A percentile compares a stretch with the other conserved stretches of the same genome.
Conservation (phyloP, 2,888 invertebrate genomes). For the Eristalinus sepulchralis region DNA sequence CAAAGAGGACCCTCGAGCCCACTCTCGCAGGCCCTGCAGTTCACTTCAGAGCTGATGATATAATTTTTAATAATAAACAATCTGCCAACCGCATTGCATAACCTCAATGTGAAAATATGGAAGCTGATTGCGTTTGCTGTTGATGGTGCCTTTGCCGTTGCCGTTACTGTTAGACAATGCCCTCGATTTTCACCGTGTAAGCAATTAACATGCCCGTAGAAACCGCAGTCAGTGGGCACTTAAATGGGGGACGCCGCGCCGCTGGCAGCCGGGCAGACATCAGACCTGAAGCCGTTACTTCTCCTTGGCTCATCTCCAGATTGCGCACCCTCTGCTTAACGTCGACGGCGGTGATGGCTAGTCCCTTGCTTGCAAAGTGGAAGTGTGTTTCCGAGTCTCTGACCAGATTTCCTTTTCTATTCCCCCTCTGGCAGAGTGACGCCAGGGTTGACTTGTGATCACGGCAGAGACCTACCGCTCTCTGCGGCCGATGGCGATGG, state of each 20-base stretch:
- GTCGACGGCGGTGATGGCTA: not conserved
- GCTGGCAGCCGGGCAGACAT: conserved; percentile 1
- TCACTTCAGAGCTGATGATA: conserved; percentile 24
- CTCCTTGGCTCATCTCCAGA: not conserved
- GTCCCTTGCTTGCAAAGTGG: not conserved
- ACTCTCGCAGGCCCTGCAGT: not conserved
- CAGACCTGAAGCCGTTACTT: conserved; percentile 12
- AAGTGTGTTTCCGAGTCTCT: conserved; percentile 43
- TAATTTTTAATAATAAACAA: conserved; percentile 40
- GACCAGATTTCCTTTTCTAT: not conserved
- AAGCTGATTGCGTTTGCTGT: not conserved
- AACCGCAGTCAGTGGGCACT: conserved; percentile 43
- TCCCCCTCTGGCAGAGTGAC: not conserved
- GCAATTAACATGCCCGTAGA: conserved; percentile 46
- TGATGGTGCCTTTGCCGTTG: not conserved
- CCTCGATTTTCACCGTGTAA: conserved; percentile 1
- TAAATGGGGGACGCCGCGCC: conserved; percentile 24
- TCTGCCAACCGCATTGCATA: conserved; percentile 8
- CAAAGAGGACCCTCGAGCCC: not conserved
- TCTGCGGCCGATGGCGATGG: conserved; percentile 23
- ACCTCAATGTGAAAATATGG: conserved; percentile 5
- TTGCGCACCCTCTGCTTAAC: not conserved
- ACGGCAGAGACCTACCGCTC: not conserved
- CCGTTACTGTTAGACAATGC: conserved; percentile 38
- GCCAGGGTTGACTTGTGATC: not conserved